A percentile compares a stretch with the other conserved stretches of the same genome.
These are phyloP conservation scores for Apostichopus leukothele DNA, from an alignment of 53 echinoderm and acorn worm species.

Conservation along the genomic window DNA sequence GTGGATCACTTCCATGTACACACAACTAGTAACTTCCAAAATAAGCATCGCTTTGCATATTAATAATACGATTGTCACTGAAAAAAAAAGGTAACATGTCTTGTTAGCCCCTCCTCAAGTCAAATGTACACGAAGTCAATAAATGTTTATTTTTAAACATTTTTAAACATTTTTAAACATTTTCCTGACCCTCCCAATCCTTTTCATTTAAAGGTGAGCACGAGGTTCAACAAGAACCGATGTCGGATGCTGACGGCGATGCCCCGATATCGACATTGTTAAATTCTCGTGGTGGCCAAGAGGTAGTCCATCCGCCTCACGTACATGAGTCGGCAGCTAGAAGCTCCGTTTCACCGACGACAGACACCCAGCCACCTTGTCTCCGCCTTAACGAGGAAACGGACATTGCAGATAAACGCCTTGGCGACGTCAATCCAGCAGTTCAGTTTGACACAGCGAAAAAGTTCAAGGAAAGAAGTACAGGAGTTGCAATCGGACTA, in stretches of 20 bases:
- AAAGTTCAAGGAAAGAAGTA: not conserved
- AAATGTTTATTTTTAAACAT: no score
- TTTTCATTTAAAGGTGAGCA: no score
- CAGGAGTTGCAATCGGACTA: not conserved
- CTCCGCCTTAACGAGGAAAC: not conserved
- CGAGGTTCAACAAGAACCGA: no score
- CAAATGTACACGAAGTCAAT: no score
- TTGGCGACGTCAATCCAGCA: not conserved
- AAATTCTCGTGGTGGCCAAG: not conserved
- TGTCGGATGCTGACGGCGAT: not conserved
- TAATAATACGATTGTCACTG: no score
- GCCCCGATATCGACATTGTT: conserved; percentile 1
- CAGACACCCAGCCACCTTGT: not conserved
- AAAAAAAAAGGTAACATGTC: no score
- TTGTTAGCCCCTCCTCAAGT: no score
- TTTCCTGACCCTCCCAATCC: no score
- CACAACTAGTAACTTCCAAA: no score
- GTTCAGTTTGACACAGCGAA: not conserved
- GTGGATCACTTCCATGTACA: no score
- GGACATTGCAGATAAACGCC: not conserved
- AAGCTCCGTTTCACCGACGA: not conserved
- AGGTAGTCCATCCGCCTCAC: not conserved
- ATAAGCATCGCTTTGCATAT: no score
- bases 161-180: no score
- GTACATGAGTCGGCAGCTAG: not conserved